A percentile compares a stretch with the other conserved stretches of the same genome.
Evolutionary conservation across 2,113 vertebrate species (phyloP).

Genomic region (Eulacestoma nigropectus): DNA sequence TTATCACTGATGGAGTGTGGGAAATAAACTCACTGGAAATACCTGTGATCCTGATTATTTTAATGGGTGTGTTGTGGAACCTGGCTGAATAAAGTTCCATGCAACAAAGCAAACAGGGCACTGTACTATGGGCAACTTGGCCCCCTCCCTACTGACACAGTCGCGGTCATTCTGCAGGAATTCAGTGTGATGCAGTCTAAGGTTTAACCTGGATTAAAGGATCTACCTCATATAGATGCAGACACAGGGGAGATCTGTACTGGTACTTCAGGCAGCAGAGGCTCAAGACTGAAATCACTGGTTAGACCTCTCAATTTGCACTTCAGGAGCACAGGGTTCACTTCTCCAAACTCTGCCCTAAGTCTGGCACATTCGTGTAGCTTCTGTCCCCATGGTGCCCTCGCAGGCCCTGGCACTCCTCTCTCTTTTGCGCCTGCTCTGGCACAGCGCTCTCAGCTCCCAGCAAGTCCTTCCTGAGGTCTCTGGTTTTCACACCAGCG

Average conservation of each 20-base stretch:
- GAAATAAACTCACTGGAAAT: background rate
- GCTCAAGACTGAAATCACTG: background rate
- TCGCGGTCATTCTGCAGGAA: background rate
- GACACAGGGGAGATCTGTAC: background rate
- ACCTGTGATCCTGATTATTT: background rate
- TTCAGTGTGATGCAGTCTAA: background rate
- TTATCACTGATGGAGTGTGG: background rate
- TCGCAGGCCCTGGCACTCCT: rapidly evolving
- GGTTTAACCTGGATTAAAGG: background rate
- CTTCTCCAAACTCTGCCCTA: background rate
- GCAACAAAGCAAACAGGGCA: background rate
- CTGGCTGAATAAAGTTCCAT: background rate
- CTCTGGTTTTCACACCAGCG: background rate
- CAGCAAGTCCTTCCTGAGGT: background rate
- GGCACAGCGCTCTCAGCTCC: background rate
- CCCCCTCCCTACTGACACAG: background rate
- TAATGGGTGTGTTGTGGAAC: background rate
- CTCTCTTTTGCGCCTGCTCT: background rate
- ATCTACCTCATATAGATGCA: rapidly evolving
- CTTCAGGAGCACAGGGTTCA: background rate
- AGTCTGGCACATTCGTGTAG: background rate
- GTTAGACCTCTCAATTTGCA: background rate
- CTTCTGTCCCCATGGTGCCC: background rate
- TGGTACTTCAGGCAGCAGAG: background rate
- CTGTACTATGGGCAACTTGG: background rate